Evolutionary conservation across 1,140 invertebrate genomes (phyloP), one percentile per base, ranked within the genome.

Genomic region (Tribolium castaneum): DNA sequence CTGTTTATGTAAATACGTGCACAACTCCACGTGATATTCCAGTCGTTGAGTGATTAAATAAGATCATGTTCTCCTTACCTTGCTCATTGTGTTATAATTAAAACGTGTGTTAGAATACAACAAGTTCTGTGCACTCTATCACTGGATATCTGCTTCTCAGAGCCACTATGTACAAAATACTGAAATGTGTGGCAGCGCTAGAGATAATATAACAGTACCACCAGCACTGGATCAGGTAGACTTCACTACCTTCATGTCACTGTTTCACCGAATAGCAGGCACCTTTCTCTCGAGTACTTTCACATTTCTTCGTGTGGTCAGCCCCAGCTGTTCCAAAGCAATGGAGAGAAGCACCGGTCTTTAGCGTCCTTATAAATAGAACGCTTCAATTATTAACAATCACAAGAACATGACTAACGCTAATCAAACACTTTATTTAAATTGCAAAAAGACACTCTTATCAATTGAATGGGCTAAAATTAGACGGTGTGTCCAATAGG

Each of bases 141-240:
- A 35, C 30, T 12, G 7, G 9, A 10, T 30, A 34, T 22, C 25
- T 35, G 13, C 30, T 22, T 66, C 25, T 59, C 54, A 13, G 25
- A 6, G 59, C 14, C n/a, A 66, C 59, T 35, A 66, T 34, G 13
- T 66, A 73, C 52, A 73, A 73, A 73, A 51, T 73, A 52, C 71
- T 52, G 50, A 73, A 73, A 54, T 73, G 12, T 54, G 34, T 39
- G 19, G 49, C 50, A 10, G 49, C 25, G 22, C 6, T 54, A 49
- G 49, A 52, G 14, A 73, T 73, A 73, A 51, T 73, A 52, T 73
- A 73, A 73, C 50, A 73, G 71, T 73, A 73, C 71, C 71, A 73
- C 71, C 71, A 73, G 10, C 19, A 72, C 70, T 72, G 50, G 71
- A 35, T 73, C 71, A 73, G 30, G 25, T 66, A 34, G 59, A 66